Percentiles rank a stretch among this genome's conserved stretches.
These are phyloP conservation scores for Eucera pruinosa DNA, from an alignment of 2,888 invertebrate genomes.

Conservation along the genomic window DNA sequence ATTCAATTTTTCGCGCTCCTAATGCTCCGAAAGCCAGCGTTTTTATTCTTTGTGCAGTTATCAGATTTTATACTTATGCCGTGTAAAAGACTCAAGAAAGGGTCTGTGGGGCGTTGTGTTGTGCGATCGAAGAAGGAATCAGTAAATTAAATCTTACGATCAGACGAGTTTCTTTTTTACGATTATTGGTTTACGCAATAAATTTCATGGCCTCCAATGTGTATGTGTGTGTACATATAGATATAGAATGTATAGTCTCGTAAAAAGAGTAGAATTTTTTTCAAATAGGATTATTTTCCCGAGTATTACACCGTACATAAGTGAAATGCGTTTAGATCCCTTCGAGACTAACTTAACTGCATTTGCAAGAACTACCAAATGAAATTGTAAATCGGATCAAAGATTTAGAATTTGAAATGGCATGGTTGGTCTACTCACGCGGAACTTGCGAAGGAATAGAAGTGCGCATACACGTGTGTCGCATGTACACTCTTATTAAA, in stretches of 20 bases:
- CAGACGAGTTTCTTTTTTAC: not conserved
- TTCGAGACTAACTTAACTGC: slow-evolving; percentile 22
- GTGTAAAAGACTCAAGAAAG: slow-evolving; percentile 58
- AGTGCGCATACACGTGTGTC: slow-evolving; percentile 26
- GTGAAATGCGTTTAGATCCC: slow-evolving; percentile 22
- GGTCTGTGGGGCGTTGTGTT: slow-evolving; percentile 38
- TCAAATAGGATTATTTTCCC: slow-evolving; percentile 24
- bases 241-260: not conserved
- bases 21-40: slow-evolving; percentile 44
- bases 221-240: not conserved
- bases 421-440: not conserved
- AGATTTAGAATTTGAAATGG: slow-evolving; percentile 10
- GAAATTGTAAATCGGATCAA: slow-evolving; percentile 15
- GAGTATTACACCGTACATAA: slow-evolving; percentile 40
- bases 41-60: slow-evolving; percentile 47
- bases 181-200: not conserved
- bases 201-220: slow-evolving; percentile 10
- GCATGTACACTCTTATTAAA: not conserved
- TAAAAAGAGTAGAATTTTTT: slow-evolving; percentile 29
- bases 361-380: slow-evolving; percentile 18
- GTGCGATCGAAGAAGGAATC: slow-evolving; percentile 56
- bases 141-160: slow-evolving; percentile 28
- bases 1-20: slow-evolving; percentile 21
- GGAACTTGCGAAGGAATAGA: slow-evolving; percentile 20
- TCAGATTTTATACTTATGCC: slow-evolving; percentile 45